A percentile compares a stretch with the other conserved stretches of the same genome.
phyloP scores from a whole-genome alignment of 1,140 invertebrate species.

The Cyclina sinensis region DNA sequence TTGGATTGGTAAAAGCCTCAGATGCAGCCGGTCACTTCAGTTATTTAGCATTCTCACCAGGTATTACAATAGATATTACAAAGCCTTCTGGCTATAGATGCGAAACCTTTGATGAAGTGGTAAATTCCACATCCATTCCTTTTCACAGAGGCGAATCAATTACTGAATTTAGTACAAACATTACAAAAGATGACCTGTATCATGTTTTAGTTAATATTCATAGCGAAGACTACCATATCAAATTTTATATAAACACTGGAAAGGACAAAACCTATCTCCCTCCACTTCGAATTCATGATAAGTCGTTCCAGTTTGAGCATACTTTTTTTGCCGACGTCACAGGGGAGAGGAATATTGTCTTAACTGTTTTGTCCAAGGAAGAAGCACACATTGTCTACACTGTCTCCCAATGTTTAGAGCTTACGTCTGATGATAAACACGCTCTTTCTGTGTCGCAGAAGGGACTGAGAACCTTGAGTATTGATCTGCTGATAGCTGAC shows the following conservation, averaged over 20 bases:
- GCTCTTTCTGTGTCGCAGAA: neutral
- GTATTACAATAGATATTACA: conserved; percentile 62
- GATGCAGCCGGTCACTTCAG: conserved; percentile 67
- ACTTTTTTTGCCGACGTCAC: neutral
- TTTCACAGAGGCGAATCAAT: neutral
- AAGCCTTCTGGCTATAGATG: conserved; percentile 59
- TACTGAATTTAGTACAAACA: neutral
- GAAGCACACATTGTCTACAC: neutral
- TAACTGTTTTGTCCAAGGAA: neutral
- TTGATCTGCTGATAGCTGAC: neutral
- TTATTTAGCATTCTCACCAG: neutral
- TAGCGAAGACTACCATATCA: neutral
- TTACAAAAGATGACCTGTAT: neutral
- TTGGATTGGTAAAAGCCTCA: conserved; percentile 54
- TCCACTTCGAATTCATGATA: neutral
- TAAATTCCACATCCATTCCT: neutral
- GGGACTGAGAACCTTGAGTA: neutral
- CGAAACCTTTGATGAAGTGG: neutral
- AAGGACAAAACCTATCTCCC: neutral
- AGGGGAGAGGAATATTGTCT: neutral
- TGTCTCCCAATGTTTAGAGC: neutral
- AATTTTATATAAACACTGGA: neutral
- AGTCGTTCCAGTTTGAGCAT: neutral
- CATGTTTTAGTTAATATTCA: neutral
- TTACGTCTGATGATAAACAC: neutral